Evolutionary conservation across 2,888 invertebrate species (phyloP), one percentile per base, ranked within the genome.

Genomic region (Formica aserva): DNA sequence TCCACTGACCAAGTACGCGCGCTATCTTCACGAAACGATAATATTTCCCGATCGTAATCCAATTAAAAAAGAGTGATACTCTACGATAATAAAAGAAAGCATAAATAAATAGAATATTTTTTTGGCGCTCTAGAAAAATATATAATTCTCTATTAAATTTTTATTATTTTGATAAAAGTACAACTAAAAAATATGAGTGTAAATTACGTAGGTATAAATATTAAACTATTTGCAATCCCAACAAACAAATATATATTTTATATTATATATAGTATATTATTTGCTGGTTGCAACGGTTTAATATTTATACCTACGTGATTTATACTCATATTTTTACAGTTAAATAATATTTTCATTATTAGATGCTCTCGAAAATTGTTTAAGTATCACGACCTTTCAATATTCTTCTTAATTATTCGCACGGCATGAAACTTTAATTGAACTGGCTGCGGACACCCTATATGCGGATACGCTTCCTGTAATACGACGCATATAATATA

Each of bases 401-500:
- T 57, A 11, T 11, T 41, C 32, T 35, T 67, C 13, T 52, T 69
- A 62, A 11, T 13, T 32, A 22, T 8, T 41, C 26, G 22, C 48
- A 15, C 29, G 3, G 18, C n/a, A 13, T 60, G 29, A 55, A 55
- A 55, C n/a, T 67, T 67, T 15, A 45, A 71, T 18, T 35, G 41
- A 5, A 13, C 72, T 45, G 45, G 1, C 11, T 5, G 15, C 26
- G 48, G 63, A 45, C 65, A 83, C 83, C 67, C 65, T 72, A 57
- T 83, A 71, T 32, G n/a, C 63, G 35, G 9, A 26, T 65, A 35
- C 15, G 55, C 52, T 52, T 72, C 38, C 80, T 60, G 38, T 72
- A 80, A 83, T 83, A 81, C 57, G 41, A 41, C 35, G 81, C 66
- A 35, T 67, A 84, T 62, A 67, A 81, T 81, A 57, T 57, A 62